Base-by-base conservation (phyloP, 2,113 vertebrate genomes). In the Laticauda laticaudata region DNA sequence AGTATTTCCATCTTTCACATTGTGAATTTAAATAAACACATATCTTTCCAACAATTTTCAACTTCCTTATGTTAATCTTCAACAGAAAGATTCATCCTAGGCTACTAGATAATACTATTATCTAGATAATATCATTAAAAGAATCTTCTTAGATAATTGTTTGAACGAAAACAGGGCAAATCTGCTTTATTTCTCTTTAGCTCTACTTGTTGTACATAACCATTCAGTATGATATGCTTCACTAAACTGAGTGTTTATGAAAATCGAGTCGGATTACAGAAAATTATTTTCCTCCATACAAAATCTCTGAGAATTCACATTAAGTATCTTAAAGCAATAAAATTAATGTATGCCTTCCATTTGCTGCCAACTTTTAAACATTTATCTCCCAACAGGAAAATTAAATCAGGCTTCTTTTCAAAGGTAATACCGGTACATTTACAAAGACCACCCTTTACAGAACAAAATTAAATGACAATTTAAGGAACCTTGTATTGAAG, bases 221-320 rank as follows among this genome's bases (percentile, higher is more conserved):
- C 90, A 56, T 54, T 87, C 34, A 86, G 87, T 92, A 89, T 86
- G 91, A 94, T 90, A 94, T 34, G 86, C 96, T 93, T 94, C 90
- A 95, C 69, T 92, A 93, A 92, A 18, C 51, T 94, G 69, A 86
- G 86, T 90, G 94, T 51, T 91, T 91, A 95, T 91, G 90, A 86
- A 96, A 95, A 93, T 75, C 64, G 94, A 95, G 43, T 85, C 92
- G 92, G 92, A 93, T 94, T 93, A 96, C 51, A 92, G 51, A 56
- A 92, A 96, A 95, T 94, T 91, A 90, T 94, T 90, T 20, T 21
- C 26, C 7, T 21, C 64, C 23, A 24, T 92, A 91, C 34, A 87
- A 87, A 54, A 87, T 91, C 87, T 93, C 87, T 75, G 92, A 95
- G 85, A 88, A 95, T 89, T 93, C 93, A 92, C 94, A 55, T 88